Evolutionary conservation across 2,888 invertebrate genomes (phyloP).

Genomic region (Hypercompe scribonia): DNA sequence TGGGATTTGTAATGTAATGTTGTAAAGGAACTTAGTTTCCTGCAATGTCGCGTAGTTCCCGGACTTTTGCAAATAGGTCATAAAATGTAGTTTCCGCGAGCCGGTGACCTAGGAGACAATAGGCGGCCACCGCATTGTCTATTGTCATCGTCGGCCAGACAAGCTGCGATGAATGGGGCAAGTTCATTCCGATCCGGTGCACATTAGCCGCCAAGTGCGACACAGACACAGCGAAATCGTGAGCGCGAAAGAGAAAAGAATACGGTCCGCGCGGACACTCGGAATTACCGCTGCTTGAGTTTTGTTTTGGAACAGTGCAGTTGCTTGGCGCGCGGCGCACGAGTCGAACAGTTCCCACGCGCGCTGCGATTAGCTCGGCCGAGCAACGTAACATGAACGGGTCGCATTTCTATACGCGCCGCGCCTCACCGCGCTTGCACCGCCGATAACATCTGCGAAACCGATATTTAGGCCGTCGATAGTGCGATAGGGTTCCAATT

Average conservation of each 20-base stretch:
- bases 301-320: conserved; percentile 78
- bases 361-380: conserved; percentile 51
- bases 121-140: conserved; percentile 74
- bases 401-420: conserved; percentile 75
- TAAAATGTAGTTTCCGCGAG: conserved; percentile 69
- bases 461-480: conserved; percentile 79
- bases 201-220: conserved; percentile 63
- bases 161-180: conserved; percentile 79
- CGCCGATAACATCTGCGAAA: conserved; percentile 81
- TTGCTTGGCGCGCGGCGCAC: conserved; percentile 76
- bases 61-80: conserved; percentile 66
- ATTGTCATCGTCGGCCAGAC: conserved; percentile 72
- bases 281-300: conserved; percentile 79
- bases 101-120: conserved; percentile 73
- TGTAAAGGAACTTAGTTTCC: conserved; percentile 59
- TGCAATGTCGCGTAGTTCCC: conserved; percentile 62
- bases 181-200: conserved; percentile 74
- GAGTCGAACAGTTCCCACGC: conserved; percentile 65
- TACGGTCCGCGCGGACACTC: conserved; percentile 69
- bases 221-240: conserved; percentile 54
- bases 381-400: conserved; percentile 69
- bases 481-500: conserved; percentile 76
- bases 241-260: conserved; percentile 55
- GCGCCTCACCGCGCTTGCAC: conserved; percentile 67
- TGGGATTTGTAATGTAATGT: conserved; percentile 29